A percentile compares a stretch with the other conserved stretches of the same genome.
Conservation (phyloP, 2,797 vertebrate genomes). For the Pelodytes ibericus region DNA sequence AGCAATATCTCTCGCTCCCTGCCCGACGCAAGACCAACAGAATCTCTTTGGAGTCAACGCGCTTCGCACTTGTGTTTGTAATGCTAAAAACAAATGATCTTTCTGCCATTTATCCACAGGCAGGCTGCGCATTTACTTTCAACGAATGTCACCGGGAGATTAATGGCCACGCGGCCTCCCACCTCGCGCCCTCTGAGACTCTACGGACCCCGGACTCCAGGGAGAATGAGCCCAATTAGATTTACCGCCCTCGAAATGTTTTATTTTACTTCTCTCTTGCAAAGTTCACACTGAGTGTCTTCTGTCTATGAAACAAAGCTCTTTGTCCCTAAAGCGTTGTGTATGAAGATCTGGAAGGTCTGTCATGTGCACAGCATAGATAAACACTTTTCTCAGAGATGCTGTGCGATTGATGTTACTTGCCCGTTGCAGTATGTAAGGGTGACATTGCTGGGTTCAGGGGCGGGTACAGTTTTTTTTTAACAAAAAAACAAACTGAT, state of each 20-base stretch:
- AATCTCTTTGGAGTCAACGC: conserved; percentile 5
- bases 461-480: too few relatives aligned
- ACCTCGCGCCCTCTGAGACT: conserved; percentile 14
- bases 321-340: background rate
- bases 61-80: conserved; percentile 6
- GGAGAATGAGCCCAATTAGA: conserved; percentile 20
- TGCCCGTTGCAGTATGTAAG: too few relatives aligned
- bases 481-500: too few relatives aligned
- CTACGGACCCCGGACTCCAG: background rate
- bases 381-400: background rate
- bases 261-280: background rate
- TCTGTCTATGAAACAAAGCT: background rate
- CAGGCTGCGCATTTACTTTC: background rate
- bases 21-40: background rate
- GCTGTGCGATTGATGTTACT: too few relatives aligned
- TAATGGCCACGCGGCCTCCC: background rate
- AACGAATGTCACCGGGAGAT: conserved; percentile 4
- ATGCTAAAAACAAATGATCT: conserved; percentile 7
- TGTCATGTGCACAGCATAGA: background rate
- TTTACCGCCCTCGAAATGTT: background rate
- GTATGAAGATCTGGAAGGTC: background rate
- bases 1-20: background rate
- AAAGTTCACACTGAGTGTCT: background rate
- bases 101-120: background rate
- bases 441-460: too few relatives aligned